phyloP scores from a whole-genome alignment of 2,797 vertebrate genomes.

The Sebastes paucispinis region DNA sequence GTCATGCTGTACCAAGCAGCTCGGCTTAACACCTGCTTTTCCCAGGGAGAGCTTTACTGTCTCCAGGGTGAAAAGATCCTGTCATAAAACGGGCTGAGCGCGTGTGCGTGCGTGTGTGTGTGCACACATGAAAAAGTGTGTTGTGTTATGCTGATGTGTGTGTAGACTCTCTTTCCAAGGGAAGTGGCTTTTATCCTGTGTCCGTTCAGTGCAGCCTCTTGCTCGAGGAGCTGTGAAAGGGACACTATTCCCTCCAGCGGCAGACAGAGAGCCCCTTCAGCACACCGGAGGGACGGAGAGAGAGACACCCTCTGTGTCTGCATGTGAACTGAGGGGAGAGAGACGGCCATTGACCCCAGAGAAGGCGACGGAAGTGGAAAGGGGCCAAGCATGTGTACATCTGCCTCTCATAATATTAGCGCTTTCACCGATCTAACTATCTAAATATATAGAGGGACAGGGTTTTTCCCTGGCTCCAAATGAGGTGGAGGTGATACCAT shows the following conservation, averaged over 20 bases:
- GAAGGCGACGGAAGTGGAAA: slow-evolving; percentile 74
- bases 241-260: slow-evolving; percentile 74
- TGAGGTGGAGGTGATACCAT: no score
- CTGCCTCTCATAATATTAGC: slow-evolving; percentile 77
- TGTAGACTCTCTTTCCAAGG: slow-evolving; percentile 62
- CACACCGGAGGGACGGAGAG: slow-evolving; percentile 55
- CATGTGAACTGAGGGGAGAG: slow-evolving; percentile 58
- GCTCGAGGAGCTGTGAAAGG: slow-evolving; percentile 72
- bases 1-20: slow-evolving; percentile 41
- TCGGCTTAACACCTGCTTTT: slow-evolving; percentile 67
- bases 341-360: slow-evolving; percentile 68
- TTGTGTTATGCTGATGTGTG: slow-evolving; percentile 49
- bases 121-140: slow-evolving; percentile 33
- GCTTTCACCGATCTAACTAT: slow-evolving; percentile 46
- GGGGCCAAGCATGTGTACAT: slow-evolving; percentile 72
- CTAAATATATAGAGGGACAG: neutral
- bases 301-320: slow-evolving; percentile 70
- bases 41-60: slow-evolving; percentile 37
- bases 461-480: no score
- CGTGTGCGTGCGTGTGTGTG: slow-evolving; percentile 8
- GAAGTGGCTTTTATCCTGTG: slow-evolving; percentile 80
- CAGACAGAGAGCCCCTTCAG: slow-evolving; percentile 76
- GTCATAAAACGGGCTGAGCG: slow-evolving; percentile 57
- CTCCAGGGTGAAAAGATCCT: slow-evolving; percentile 69
- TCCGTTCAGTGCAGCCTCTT: slow-evolving; percentile 70